Base-by-base conservation (phyloP, 1,140 invertebrate species). In the Hirudo medicinalis region DNA sequence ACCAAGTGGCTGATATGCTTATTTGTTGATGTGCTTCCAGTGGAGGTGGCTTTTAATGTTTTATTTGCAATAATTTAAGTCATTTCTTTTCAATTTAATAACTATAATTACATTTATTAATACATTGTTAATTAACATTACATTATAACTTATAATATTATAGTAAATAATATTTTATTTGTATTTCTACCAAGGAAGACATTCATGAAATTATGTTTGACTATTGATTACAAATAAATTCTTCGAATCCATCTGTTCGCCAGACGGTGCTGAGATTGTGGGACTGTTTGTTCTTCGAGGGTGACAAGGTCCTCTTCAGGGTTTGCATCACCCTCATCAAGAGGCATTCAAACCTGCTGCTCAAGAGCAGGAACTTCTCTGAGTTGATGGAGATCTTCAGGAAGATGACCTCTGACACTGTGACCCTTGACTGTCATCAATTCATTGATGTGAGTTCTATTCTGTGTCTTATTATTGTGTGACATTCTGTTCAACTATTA, bases 1-100 rank as follows among this genome's bases (percentile, higher is more conserved):
- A 93, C 91, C 66, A 94, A 94, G 82, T 95, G 92, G 92, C 94
- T 95, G 81, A 88, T 95, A 75, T 95, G 92, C 79, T 82, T 94
- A 13, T 94, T 89, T 82, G 90, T 89, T 66, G 92, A 95, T 84
- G 91, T 94, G 72, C 84, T 94, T 69, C 92, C 91, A 19, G 88
- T 89, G 72, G 92, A 95, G 83, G 87, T 88, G 81, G 78, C 73
- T 71, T 67, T n/a, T n/a, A 49, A 67, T 74, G 40, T 73, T 76
- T 72, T 15, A 11, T 9, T 4, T 49, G 20, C 25, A 20, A 17
- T 49, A 8, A 49, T 49, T 49, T 49, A 40, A 40, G 4, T 49
- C 6, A 3, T 36, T 36, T 36, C 6, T 36, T 36, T 36, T 36
- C 32, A 36, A 3, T 36, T 2, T 36, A 36, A 36, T 36, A 36